Conservation (phyloP, 2,888 invertebrate genomes). For the Amphipyra tragopoginis region DNA sequence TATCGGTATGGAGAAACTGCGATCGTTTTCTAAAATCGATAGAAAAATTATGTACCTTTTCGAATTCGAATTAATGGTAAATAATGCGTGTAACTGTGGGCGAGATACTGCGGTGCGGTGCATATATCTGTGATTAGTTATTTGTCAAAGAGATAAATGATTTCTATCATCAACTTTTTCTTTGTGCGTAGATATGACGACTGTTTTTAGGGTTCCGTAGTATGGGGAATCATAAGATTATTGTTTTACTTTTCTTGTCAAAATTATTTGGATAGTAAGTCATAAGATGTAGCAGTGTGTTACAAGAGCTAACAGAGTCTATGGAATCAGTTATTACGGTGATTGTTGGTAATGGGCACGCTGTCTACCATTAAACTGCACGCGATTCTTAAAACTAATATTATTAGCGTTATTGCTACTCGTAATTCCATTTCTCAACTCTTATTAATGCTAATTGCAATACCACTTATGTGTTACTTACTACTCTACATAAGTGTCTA, state of each 20-base stretch:
- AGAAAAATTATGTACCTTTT: conserved; percentile 27
- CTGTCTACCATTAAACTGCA: conserved; percentile 31
- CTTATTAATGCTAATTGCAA: conserved; percentile 35
- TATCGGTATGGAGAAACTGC: conserved; percentile 28
- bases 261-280: not conserved
- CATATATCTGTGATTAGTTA: conserved; percentile 45
- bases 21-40: conserved; percentile 39
- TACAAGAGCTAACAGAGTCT: conserved; percentile 18
- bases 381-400: conserved; percentile 55
- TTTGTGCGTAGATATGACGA: conserved; percentile 7
- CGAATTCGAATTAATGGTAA: conserved; percentile 36
- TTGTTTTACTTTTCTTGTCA: no score
- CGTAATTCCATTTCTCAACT: conserved; percentile 38
- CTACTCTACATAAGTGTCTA: not conserved
- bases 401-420: conserved; percentile 43
- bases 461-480: conserved; percentile 19
- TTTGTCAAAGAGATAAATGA: conserved; percentile 57
- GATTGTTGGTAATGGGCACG: conserved; percentile 36
- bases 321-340: conserved; percentile 31
- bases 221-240: not conserved
- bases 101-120: conserved; percentile 25
- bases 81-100: conserved; percentile 33
- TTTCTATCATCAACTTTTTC: conserved; percentile 21
- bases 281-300: conserved; percentile 14
- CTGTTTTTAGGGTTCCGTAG: conserved; percentile 19